Conservation (phyloP, 2,888 invertebrate genomes). For the Troides aeacus region DNA sequence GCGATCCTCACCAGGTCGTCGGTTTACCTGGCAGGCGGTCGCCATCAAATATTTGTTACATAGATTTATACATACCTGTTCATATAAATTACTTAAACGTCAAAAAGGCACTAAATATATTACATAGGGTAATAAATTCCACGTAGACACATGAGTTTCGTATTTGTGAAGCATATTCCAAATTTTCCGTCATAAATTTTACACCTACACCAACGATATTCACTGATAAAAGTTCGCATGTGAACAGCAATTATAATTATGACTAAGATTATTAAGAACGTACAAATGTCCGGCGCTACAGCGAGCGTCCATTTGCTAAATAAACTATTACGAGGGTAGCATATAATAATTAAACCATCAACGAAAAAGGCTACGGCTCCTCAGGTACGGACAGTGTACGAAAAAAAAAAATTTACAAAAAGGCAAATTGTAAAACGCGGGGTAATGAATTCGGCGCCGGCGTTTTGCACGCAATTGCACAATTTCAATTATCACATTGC, state of each 20-base stretch:
- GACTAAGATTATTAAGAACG: conserved; percentile 16
- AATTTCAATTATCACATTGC: conserved; percentile 81
- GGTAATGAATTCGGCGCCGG: conserved; percentile 74
- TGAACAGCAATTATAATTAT: conserved; percentile 20
- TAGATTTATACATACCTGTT: too few species aligned
- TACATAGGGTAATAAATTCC: too few species aligned
- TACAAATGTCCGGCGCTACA: conserved; percentile 11
- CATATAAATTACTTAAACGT: too few species aligned
- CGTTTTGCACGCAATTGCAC: conserved; percentile 80
- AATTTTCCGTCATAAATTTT: conserved; percentile 30
- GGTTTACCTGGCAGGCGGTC: too few species aligned
- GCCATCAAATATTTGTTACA: too few species aligned
- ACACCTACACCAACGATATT: conserved; percentile 12
- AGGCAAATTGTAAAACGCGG: conserved; percentile 63
- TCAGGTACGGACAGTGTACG: conserved; percentile 51
- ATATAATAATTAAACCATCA: conserved; percentile 68
- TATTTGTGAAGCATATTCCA: neutral
- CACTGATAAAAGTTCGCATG: conserved; percentile 15
- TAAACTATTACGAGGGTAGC: conserved; percentile 46
- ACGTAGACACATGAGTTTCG: neutral
- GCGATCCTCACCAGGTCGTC: too few species aligned
- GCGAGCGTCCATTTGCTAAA: conserved; percentile 45
- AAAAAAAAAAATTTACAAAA: conserved; percentile 47
- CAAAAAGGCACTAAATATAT: too few species aligned
- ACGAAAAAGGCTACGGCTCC: conserved; percentile 57